Evolutionary conservation across 2,113 vertebrate species (phyloP).

Genomic region (Camelus bactrianus): DNA sequence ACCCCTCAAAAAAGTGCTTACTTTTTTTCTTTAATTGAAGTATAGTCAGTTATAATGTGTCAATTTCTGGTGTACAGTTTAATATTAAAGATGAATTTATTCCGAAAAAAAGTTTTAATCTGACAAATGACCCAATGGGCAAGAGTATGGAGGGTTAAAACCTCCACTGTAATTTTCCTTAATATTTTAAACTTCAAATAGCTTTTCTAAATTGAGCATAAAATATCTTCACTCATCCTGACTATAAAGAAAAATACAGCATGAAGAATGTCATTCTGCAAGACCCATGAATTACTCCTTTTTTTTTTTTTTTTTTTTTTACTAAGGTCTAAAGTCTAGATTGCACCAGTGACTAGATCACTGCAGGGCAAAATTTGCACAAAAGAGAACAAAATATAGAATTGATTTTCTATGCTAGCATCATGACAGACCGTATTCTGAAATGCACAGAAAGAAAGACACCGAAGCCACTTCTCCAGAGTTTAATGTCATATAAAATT

Average conservation of each 20-base stretch:
- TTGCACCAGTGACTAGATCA: neutral
- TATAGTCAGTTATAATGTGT: too few relatives aligned
- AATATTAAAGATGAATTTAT: neutral
- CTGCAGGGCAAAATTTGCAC: neutral
- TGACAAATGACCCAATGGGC: neutral
- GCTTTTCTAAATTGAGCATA: neutral
- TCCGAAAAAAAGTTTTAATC: neutral
- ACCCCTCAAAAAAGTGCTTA: neutral
- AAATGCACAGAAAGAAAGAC: neutral
- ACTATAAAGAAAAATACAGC: neutral
- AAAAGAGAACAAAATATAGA: neutral
- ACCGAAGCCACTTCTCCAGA: neutral
- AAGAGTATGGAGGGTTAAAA: neutral
- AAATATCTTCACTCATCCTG: neutral
- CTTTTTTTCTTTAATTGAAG: too few relatives aligned
- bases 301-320: neutral
- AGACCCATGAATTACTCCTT: neutral
- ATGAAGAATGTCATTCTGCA: neutral
- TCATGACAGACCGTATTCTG: neutral
- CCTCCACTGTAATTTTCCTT: neutral
- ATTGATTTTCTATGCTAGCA: neutral
- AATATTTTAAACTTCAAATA: slow-evolving; percentile 20
- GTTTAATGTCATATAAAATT: neutral
- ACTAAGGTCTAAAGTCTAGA: neutral
- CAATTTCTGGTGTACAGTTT: too few relatives aligned